These are phyloP conservation scores for Atta colombica DNA, from an alignment of 1,140 invertebrate genomes.

Conservation along the genomic window DNA sequence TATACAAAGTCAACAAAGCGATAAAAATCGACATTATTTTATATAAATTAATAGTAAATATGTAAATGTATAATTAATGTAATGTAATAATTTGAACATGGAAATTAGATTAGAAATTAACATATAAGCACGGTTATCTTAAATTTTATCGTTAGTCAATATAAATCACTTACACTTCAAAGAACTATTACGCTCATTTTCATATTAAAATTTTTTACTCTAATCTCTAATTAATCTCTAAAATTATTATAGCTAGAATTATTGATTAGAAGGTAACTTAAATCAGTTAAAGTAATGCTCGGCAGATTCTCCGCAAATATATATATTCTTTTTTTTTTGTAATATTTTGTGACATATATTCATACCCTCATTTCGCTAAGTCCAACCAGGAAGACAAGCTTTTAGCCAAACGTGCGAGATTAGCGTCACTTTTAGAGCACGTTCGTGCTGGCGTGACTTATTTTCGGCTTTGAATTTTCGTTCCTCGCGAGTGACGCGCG, in stretches of 20 bases:
- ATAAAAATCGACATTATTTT: too few species aligned
- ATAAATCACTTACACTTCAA: not conserved
- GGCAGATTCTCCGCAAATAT: too few species aligned
- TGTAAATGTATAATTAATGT: too few species aligned
- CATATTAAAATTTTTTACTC: not conserved
- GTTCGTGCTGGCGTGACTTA: conserved; percentile 70
- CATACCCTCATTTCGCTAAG: conserved; percentile 16
- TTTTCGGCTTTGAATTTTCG: conserved; percentile 73
- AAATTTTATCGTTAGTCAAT: not conserved
- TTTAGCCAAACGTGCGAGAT: conserved; percentile 49
- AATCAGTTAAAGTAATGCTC: too few species aligned
- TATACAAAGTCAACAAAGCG: not conserved
- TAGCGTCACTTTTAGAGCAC: conserved; percentile 53
- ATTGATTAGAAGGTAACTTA: too few species aligned
- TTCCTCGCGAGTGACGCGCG: conserved; percentile 36
- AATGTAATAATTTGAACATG: too few species aligned
- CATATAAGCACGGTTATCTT: not conserved
- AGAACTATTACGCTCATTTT: not conserved
- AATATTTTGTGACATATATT: not conserved
- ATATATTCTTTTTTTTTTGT: too few species aligned
- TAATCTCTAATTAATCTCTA: not conserved
- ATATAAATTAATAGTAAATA: too few species aligned
- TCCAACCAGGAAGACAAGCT: conserved; percentile 12
- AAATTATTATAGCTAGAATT: too few species aligned
- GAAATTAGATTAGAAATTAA: not conserved